Conservation (phyloP, 1,140 invertebrate genomes). For the Scaptomyza pallida region DNA sequence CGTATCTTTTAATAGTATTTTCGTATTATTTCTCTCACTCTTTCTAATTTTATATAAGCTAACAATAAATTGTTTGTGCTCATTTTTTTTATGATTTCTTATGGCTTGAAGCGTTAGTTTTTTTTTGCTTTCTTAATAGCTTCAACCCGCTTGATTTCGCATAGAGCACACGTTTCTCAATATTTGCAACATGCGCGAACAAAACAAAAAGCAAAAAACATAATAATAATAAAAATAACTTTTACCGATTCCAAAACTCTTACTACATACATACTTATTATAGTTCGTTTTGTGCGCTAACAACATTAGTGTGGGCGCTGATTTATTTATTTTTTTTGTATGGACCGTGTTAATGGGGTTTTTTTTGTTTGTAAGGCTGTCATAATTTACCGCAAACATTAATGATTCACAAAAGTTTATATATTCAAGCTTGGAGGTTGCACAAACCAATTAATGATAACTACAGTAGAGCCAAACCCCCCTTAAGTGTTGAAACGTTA, state of each 20-base stretch:
- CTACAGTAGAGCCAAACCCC: background rate
- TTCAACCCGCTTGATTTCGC: conserved; percentile 42
- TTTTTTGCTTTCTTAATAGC: conserved; percentile 30
- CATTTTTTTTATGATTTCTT: conserved; percentile 49
- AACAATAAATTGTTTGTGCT: conserved; percentile 22
- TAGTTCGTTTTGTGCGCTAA: background rate
- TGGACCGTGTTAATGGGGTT: background rate
- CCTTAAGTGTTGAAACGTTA: too few relatives aligned
- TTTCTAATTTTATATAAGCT: conserved; percentile 10
- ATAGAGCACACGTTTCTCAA: conserved; percentile 55
- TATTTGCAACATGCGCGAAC: conserved; percentile 29
- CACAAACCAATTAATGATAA: background rate
- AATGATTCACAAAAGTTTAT: conserved; percentile 1
- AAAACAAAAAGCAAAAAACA: conserved; percentile 17
- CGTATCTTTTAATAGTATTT: conserved; percentile 23
- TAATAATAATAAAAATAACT: conserved; percentile 7
- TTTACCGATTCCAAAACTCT: conserved; percentile 27
- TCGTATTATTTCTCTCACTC: background rate
- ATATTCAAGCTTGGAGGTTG: too few relatives aligned
- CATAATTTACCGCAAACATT: background rate
- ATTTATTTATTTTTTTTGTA: background rate
- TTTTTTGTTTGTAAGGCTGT: background rate
- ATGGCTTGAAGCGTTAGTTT: conserved; percentile 12
- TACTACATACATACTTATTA: conserved; percentile 17
- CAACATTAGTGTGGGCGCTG: conserved; percentile 11